Conservation (phyloP, 1,140 invertebrate genomes). For the Wasmannia auropunctata region DNA sequence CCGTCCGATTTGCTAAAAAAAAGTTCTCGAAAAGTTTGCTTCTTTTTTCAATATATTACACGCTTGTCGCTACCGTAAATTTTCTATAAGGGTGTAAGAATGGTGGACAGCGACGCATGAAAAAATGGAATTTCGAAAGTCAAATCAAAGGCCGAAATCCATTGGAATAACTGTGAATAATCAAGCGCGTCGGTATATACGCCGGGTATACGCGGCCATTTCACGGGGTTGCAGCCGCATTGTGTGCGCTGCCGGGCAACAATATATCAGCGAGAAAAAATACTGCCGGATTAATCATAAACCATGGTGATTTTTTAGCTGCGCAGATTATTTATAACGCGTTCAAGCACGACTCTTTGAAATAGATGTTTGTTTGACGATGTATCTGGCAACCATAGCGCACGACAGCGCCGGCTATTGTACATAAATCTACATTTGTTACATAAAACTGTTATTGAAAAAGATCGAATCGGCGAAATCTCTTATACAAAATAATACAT, state of each 20-base stretch:
- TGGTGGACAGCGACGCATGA: neutral
- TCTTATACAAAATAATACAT: neutral
- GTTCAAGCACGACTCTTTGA: constrained; percentile 14
- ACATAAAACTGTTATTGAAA: neutral
- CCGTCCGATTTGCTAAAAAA: neutral
- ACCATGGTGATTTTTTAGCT: constrained; percentile 55
- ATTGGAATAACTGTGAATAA: constrained; percentile 59
- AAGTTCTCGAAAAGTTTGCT: neutral
- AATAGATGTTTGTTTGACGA: constrained; percentile 28
- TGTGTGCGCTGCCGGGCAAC: constrained; percentile 17
- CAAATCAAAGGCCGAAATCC: constrained; percentile 41
- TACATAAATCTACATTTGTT: neutral
- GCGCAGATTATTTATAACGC: constrained; percentile 46
- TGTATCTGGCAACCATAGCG: neutral
- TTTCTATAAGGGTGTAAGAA: constrained; percentile 8
- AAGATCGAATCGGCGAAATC: neutral
- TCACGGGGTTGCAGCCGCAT: constrained; percentile 42
- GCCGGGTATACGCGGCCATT: constrained; percentile 16
- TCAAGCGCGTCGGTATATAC: constrained; percentile 16
- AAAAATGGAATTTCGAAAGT: constrained; percentile 53
- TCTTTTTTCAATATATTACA: neutral
- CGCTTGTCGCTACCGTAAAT: constrained; percentile 5
- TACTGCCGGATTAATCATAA: constrained; percentile 56
- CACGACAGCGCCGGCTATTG: neutral
- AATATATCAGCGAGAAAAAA: constrained; percentile 48